Evolutionary conservation across 2,113 vertebrate species (phyloP), one percentile per base, ranked within the genome.

Genomic region (Heloderma charlesbogerti): DNA sequence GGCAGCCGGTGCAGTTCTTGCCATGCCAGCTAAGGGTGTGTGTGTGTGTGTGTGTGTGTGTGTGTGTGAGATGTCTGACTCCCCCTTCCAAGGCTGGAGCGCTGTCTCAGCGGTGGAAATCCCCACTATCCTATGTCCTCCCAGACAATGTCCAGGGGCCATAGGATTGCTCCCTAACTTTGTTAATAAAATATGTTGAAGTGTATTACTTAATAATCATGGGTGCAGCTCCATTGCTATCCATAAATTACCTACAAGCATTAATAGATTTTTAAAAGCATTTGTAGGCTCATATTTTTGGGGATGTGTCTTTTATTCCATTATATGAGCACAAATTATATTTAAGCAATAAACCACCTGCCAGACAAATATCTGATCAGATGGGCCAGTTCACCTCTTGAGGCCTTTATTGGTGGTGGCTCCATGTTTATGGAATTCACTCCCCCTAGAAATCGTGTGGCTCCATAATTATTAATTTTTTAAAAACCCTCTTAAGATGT

Each of bases 251-350:
- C 34, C 48, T 93, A 87, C 2, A 83, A 87, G 94, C 84, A 86
- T 95, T 90, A 95, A 94, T 93, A 93, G 90, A 0, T 40, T 86
- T 60, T 40, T 78, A 86, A 91, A 86, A 90, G 29, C 77, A 89
- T 92, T 92, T 92, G 6, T 88, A 12, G 54, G 1, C 78, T 67
- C 91, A 4, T 2, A 83, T 91, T n/a, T 8, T 90, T n/a, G n/a
- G 93, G 69, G 93, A 88, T 91, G 94, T 95, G 91, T 81, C 88
- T 88, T 40, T 89, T 92, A 88, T n/a, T 92, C 57, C 88, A 95
- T 89, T 88, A 93, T 89, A 71, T 86, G 91, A 89, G 0, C 92
- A 84, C 15, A 60, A 91, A 43, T 87, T 95, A 91, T 71, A 22
- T 37, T 88, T 91, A 88, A 79, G 89, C 25, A 95, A 90, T 92